A percentile compares a stretch with the other conserved stretches of the same genome.
Evolutionary conservation across 1,140 invertebrate species (phyloP).

Genomic region (Solen grandis): DNA sequence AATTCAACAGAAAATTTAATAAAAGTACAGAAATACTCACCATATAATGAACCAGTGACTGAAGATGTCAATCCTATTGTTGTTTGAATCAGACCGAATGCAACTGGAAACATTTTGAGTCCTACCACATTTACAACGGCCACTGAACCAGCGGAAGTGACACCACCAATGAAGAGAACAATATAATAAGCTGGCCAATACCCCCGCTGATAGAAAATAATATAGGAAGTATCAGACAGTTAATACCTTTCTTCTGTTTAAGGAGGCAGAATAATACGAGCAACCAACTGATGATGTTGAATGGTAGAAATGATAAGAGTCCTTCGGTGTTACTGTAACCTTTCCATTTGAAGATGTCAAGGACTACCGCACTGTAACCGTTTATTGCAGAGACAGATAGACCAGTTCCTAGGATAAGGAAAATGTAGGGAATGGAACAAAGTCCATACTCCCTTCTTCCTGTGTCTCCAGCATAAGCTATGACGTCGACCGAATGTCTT

Average conservation of each 20-base stretch:
- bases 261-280: not conserved
- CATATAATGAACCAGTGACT: not conserved
- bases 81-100: conserved; percentile 6
- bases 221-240: not conserved
- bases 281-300: not conserved
- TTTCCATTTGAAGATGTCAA: not conserved
- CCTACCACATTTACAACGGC: not conserved
- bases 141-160: not conserved
- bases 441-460: no score
- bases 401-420: no score
- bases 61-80: not conserved
- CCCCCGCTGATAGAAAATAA: no score
- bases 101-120: no score
- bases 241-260: not conserved
- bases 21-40: no score
- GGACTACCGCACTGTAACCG: no score
- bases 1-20: no score
- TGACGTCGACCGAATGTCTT: no score
- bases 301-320: not conserved
- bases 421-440: no score
- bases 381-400: no score
- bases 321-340: no score
- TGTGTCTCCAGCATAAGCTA: not conserved
- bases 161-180: conserved; percentile 3
- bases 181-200: not conserved